These are phyloP conservation scores for Apodemus speciosus DNA, from an alignment of 2,113 vertebrate genomes.

Conservation along the genomic window DNA sequence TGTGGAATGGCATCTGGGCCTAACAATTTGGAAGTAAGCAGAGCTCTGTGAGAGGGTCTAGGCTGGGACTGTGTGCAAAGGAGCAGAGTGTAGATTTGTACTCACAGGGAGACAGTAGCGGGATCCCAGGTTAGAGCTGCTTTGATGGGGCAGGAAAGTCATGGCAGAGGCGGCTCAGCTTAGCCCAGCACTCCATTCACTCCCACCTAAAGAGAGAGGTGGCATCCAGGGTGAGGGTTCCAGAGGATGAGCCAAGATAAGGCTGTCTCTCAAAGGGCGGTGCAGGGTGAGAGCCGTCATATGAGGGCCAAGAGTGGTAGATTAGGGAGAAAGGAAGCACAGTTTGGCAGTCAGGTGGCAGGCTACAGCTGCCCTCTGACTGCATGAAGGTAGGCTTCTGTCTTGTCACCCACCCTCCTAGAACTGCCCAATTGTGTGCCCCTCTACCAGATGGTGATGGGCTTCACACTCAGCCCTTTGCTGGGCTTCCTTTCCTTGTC, in stretches of 20 bases:
- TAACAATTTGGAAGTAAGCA: background rate
- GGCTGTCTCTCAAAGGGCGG: background rate
- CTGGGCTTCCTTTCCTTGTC: background rate
- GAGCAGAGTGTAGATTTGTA: background rate
- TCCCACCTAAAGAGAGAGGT: background rate
- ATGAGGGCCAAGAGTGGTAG: background rate
- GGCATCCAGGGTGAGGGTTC: background rate
- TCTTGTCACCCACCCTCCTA: background rate
- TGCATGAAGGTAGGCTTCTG: background rate
- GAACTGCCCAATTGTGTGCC: background rate
- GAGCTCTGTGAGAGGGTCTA: background rate
- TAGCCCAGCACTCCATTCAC: background rate
- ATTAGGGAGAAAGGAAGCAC: rapidly evolving
- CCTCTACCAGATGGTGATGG: background rate
- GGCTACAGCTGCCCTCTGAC: background rate
- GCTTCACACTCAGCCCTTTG: background rate
- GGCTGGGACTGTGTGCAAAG: background rate
- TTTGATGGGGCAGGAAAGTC: background rate
- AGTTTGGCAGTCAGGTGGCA: background rate
- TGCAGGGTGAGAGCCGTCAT: background rate
- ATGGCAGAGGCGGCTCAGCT: background rate
- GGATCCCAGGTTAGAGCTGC: background rate
- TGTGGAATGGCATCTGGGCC: background rate
- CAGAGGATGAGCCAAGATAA: background rate
- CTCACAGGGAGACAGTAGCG: background rate